Evolutionary conservation across 2,888 invertebrate genomes (phyloP), one percentile per base, ranked within the genome.

Genomic region (Troilus luridus): DNA sequence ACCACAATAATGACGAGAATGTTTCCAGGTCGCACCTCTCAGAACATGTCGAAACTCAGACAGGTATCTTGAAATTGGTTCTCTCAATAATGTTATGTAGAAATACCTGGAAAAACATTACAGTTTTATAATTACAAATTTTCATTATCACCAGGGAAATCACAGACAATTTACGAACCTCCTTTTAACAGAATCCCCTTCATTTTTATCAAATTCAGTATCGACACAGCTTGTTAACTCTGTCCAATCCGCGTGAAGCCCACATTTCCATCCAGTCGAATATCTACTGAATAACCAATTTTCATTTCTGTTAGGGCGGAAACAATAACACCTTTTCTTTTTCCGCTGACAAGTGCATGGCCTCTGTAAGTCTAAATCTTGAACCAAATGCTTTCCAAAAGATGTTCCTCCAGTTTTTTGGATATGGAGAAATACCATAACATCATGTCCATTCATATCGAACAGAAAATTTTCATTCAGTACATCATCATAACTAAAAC

Each of bases 361-460:
- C 93, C 98, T 96, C 95, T 98, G 96, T 92, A 97, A 95, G 94
- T 98, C 98, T 94, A 99, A 95, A 95, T 99, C 98, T 95, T 97
- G 97, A 91, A 99, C 99, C 93, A 99, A 96, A 95, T 99, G 99
- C 94, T 97, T 97, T 91, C 99, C 99, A 94, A 99, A 99, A 12
- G 98, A 97, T 77, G 99, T 99, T 59, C 99, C 99, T 91, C 99
- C 99, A 90, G 99, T 99, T 95, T 99, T 99, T 95, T 99, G 99
- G 94, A 99, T 99, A 94, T 99, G 99, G 93, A 99, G 95, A 96
- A 99, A 96, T 91, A 99, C 99, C 96, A 99, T 97, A 91, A 99
- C 99, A 95, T 99, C 99, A 94, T 98, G 97, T 19, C 97, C 97
- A 94, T 97, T 97, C 95, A 98, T 97, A 94, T 98, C 97, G 95